Conservation (phyloP, 2,797 vertebrate genomes). For the Enteromius mattozi region DNA sequence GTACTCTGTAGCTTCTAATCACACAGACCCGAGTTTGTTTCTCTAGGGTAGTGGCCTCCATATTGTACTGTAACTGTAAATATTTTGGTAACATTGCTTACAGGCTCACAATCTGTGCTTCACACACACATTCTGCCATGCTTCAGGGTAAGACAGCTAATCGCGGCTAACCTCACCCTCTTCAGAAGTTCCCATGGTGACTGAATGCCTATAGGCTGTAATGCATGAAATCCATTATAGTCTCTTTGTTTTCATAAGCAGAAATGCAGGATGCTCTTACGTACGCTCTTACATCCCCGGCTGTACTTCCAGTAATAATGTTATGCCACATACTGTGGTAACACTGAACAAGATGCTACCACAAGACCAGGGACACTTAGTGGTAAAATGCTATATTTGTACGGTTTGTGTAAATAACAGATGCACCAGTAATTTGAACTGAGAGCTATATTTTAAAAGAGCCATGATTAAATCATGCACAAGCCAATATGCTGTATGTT, state of each 20-base stretch:
- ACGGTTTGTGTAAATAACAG: not conserved
- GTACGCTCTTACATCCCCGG: not conserved
- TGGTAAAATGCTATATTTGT: not conserved
- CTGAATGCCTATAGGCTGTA: conserved; percentile 15
- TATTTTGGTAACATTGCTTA: conserved; percentile 5
- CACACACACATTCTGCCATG: conserved; percentile 7
- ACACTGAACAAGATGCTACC: not conserved
- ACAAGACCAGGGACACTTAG: not conserved
- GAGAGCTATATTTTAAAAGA: not conserved
- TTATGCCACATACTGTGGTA: not conserved
- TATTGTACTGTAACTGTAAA: conserved; percentile 26
- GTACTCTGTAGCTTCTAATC: not conserved
- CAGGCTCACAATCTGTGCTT: conserved; percentile 18
- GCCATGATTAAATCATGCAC: not conserved
- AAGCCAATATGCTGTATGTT: not conserved
- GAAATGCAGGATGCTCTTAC: not conserved
- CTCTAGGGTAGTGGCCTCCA: conserved; percentile 11
- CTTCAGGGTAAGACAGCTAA: conserved; percentile 13
- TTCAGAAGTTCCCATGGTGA: conserved; percentile 34
- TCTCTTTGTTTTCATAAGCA: conserved; percentile 33
- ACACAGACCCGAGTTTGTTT: conserved; percentile 6
- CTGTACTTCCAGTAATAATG: conserved; percentile 1
- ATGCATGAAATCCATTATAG: conserved; percentile 28
- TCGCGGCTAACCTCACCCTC: conserved; percentile 26
- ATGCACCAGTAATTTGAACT: not conserved